phyloP scores from a whole-genome alignment of 2,888 invertebrate species.

The Drosophila aldrichi region DNA sequence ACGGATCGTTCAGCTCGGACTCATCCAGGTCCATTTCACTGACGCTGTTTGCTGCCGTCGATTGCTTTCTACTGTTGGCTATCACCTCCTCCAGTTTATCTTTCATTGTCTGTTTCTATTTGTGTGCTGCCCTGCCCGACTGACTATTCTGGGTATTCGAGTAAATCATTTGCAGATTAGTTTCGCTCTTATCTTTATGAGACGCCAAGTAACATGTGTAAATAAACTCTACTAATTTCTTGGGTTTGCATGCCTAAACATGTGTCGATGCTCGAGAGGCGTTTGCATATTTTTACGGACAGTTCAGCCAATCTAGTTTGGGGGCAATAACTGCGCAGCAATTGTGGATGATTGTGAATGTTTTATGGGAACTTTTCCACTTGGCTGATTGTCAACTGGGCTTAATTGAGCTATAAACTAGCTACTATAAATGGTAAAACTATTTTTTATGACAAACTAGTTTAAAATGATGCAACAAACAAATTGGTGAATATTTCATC shows the following conservation, averaged over 20 bases:
- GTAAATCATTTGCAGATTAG: conserved; percentile 11
- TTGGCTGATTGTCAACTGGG: neutral
- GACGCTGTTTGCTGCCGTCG: conserved; percentile 36
- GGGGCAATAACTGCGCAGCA: neutral
- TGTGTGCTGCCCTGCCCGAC: neutral
- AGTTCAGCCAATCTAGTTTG: neutral
- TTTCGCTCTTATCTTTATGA: conserved; percentile 45
- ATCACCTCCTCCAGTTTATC: conserved; percentile 52
- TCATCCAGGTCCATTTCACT: conserved; percentile 63
- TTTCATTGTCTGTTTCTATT: conserved; percentile 45
- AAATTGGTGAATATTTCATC: neutral
- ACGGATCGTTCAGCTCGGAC: conserved; percentile 84
- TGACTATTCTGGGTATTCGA: conserved; percentile 23
- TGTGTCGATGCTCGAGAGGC: conserved; percentile 7
- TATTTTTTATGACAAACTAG: neutral
- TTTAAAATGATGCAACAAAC: neutral
- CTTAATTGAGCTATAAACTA: conserved; percentile 6
- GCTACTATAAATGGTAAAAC: neutral
- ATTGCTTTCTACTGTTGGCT: conserved; percentile 52
- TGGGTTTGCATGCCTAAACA: conserved; percentile 2
- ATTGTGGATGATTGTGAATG: neutral
- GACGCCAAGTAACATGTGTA: neutral
- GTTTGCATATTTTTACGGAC: too few species aligned
- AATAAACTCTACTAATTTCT: neutral
- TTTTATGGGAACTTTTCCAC: conserved; percentile 3